Evolutionary conservation across 2,888 invertebrate genomes (phyloP).

Genomic region (Strigamia maritima): DNA sequence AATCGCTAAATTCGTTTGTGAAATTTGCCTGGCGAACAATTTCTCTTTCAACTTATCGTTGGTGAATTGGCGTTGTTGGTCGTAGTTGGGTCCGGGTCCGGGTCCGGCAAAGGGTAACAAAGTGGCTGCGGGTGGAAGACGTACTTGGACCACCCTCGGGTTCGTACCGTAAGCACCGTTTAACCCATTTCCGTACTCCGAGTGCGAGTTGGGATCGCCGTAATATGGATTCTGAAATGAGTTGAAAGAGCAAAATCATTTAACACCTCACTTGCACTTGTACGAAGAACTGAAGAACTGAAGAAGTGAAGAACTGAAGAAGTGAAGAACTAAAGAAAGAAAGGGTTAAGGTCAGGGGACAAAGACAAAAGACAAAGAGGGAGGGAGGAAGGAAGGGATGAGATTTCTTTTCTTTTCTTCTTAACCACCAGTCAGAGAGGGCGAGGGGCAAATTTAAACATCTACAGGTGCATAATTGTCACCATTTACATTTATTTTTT

Average conservation of each 20-base stretch:
- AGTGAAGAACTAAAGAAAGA: not conserved
- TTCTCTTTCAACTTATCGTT: conserved; percentile 28
- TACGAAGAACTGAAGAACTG: no score
- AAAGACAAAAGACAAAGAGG: not conserved
- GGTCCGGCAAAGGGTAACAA: not conserved
- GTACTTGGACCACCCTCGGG: not conserved
- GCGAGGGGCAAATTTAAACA: not conserved
- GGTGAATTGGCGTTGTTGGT: not conserved
- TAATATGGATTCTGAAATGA: conserved; percentile 1
- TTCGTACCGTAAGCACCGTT: not conserved
- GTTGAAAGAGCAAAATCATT: no score
- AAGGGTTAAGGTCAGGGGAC: not conserved
- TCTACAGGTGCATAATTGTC: conserved; percentile 18
- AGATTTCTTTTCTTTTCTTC: no score
- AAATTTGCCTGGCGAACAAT: not conserved
- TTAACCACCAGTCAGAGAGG: not conserved
- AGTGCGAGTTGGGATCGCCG: not conserved
- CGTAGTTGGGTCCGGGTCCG: not conserved
- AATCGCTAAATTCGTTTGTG: not conserved
- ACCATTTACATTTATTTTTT: not conserved
- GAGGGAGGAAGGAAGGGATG: not conserved
- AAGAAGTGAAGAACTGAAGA: no score
- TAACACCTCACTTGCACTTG: no score
- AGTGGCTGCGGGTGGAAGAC: not conserved
- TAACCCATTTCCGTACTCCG: not conserved